A percentile compares a stretch with the other conserved stretches of the same genome.
Conservation (phyloP, 2,113 vertebrate genomes). For the Otus sunia region DNA sequence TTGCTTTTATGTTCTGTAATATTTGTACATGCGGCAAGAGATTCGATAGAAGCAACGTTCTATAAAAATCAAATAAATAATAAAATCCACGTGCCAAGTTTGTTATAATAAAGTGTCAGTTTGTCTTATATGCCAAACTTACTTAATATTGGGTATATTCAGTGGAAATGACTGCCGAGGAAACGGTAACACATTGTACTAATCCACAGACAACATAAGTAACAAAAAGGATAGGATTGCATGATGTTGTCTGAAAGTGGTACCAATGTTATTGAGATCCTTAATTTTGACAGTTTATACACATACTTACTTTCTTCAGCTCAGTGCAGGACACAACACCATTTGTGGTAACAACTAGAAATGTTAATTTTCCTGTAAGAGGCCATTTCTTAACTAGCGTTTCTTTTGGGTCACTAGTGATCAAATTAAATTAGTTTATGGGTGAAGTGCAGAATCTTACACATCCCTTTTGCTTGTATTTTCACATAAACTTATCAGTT, state of each 20-base stretch:
- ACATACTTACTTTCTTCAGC: background rate
- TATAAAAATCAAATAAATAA: slow-evolving; percentile 58
- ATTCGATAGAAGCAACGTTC: background rate
- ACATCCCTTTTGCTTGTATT: background rate
- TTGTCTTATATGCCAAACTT: slow-evolving; percentile 26
- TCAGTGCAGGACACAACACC: background rate
- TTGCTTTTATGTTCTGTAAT: slow-evolving; percentile 41
- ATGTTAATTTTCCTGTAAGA: background rate
- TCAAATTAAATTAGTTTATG: background rate
- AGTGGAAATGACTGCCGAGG: background rate
- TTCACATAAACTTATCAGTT: background rate
- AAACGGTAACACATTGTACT: background rate
- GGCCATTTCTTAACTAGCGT: background rate
- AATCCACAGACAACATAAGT: background rate
- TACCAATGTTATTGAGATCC: background rate
- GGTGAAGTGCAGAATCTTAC: background rate
- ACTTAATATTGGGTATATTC: background rate
- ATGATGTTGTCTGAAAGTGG: background rate
- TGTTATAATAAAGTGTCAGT: slow-evolving; percentile 63
- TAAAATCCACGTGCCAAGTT: slow-evolving; percentile 53
- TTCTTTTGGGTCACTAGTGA: background rate
- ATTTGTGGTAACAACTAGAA: background rate
- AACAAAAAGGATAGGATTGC: background rate
- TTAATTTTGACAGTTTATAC: slow-evolving; percentile 8
- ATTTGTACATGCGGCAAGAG: slow-evolving; percentile 25